Base-by-base conservation (phyloP, 1,140 invertebrate species). In the Oedothorax gibbosus region DNA sequence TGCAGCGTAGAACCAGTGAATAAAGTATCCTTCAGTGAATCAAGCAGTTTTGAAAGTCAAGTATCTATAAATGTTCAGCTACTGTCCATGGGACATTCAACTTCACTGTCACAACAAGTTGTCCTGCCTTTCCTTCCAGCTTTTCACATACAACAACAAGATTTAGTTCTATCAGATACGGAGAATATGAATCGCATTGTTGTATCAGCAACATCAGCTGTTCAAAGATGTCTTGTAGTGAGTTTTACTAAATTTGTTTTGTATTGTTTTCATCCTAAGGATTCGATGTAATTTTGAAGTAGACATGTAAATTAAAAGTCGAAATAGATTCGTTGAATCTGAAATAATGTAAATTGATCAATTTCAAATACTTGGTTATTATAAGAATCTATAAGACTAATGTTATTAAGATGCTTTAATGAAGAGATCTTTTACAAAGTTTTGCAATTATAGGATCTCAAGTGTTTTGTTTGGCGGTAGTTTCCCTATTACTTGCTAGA, bases 111-210 rank as follows among this genome's bases (percentile, higher is more conserved):
- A 7, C 49, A 71, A 15, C 68, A 85, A 21, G n/a, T 88, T 7
- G 85, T 73, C 5, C 81, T 90, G 18, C 84, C 88, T 10, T 89
- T 90, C 72, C 60, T 89, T 4, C 90, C 90, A 56, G 87, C 90
- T 51, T 90, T 91, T 78, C 87, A 89, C 85, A 86, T 90, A 4
- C 72, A 71, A 20, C 71, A 85, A 35, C 65, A 78, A 18, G 86
- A 86, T 54, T 53, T 86, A 50, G n/a, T 78, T 14, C 66, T 86
- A 12, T 71, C 72, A 20, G 81, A 77, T 79, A 12, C 85, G 8
- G 73, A 86, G 51, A 76, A 35, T 69, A 18, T 21, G 21, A 76
- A 56, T 71, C 66, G 65, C 12, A 35, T 86, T 7, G 64, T 82
- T 20, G 54, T 86, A 57, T 78, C 80, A 9, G 86, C 80, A 14